A percentile compares a stretch with the other conserved stretches of the same genome.
Evolutionary conservation across 1,140 invertebrate species (phyloP).

Genomic region (Drosophila parvula): DNA sequence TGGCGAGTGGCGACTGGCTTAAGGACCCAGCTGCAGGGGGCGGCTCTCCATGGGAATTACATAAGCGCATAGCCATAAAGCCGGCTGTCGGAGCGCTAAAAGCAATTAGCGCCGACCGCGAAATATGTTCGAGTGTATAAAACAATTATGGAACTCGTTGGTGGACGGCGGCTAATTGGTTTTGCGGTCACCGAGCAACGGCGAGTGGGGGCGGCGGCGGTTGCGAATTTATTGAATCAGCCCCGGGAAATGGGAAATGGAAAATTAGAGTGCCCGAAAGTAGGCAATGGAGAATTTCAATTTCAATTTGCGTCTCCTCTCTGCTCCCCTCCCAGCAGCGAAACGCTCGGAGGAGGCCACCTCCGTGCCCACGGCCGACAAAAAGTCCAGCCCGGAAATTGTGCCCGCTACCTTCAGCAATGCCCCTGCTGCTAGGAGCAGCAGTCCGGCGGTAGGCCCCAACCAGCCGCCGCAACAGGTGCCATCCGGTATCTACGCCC

Average conservation of each 20-base stretch:
- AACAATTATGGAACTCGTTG: slow-evolving; percentile 69
- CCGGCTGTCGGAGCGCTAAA: slow-evolving; percentile 70
- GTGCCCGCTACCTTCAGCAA: slow-evolving; percentile 77
- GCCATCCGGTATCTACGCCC: slow-evolving; percentile 57
- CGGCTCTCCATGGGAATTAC: slow-evolving; percentile 30
- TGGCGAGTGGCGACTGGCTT: slow-evolving; percentile 23
- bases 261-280: slow-evolving; percentile 49
- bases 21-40: slow-evolving; percentile 38
- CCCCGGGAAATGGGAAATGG: slow-evolving; percentile 51
- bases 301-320: slow-evolving; percentile 32
- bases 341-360: slow-evolving; percentile 53
- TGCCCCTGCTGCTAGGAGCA: slow-evolving; percentile 49
- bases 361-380: slow-evolving; percentile 60
- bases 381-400: slow-evolving; percentile 83
- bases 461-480: slow-evolving; percentile 38
- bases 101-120: slow-evolving; percentile 62
- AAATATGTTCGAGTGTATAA: slow-evolving; percentile 53
- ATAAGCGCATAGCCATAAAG: slow-evolving; percentile 69
- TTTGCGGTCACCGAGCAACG: slow-evolving; percentile 48
- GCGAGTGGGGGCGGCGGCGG: not conserved
- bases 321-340: slow-evolving; percentile 21
- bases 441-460: slow-evolving; percentile 8
- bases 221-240: slow-evolving; percentile 68
- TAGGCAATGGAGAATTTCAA: slow-evolving; percentile 55
- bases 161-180: slow-evolving; percentile 68